phyloP scores from a whole-genome alignment of 1,140 invertebrate genomes.

The Macrosteles quadrilineatus region DNA sequence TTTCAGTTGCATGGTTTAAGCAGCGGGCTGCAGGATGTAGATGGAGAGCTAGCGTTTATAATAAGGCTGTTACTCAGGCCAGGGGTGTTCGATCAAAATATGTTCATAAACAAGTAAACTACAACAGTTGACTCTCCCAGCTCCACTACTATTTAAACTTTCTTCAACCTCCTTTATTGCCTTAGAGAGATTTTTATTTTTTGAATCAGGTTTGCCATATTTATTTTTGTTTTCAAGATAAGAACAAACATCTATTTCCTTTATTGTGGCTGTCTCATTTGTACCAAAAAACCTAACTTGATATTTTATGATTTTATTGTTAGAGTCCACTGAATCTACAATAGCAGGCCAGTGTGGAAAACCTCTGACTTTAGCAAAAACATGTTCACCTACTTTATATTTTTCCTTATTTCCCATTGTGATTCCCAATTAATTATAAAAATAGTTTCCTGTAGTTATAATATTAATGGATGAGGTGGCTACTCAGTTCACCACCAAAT shows the following conservation, averaged over 20 bases:
- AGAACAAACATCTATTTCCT: not conserved
- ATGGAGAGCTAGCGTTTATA: not conserved
- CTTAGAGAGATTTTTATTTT: not conserved
- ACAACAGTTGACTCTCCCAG: too few relatives aligned
- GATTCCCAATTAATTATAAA: not conserved
- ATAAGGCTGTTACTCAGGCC: not conserved
- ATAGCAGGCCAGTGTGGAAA: not conserved
- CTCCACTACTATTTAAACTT: not conserved
- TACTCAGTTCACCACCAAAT: too few relatives aligned
- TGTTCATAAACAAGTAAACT: too few relatives aligned
- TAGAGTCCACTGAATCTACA: not conserved
- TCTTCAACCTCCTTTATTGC: not conserved
- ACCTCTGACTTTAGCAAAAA: not conserved
- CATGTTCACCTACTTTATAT: not conserved
- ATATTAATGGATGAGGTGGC: too few relatives aligned
- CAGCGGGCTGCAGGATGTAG: not conserved
- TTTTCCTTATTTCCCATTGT: not conserved
- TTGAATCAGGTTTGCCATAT: not conserved
- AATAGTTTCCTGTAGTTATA: too few relatives aligned
- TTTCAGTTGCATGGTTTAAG: not conserved
- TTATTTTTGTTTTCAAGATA: constrained; percentile 1
- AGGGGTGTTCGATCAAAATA: not conserved
- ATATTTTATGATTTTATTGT: not conserved
- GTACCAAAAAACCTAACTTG: not conserved
- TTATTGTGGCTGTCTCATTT: not conserved